Percentiles rank a stretch among this genome's conserved stretches.
phyloP scores from a whole-genome alignment of 2,797 vertebrate species.

The Dromococcyx pavoninus region DNA sequence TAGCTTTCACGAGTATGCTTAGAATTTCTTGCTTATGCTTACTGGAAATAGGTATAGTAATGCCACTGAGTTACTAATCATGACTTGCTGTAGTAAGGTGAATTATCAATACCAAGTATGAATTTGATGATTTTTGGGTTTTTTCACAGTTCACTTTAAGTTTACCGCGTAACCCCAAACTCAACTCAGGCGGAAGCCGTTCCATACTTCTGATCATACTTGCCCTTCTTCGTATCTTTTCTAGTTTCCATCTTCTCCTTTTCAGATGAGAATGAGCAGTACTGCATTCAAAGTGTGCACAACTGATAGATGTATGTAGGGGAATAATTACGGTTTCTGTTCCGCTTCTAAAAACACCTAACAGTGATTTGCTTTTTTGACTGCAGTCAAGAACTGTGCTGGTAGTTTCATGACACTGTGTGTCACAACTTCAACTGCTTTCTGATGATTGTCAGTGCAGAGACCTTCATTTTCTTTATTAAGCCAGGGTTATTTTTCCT shows the following conservation, averaged over 20 bases:
- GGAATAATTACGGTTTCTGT: background rate
- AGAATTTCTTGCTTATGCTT: conserved; percentile 44
- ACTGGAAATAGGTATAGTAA: conserved; percentile 51
- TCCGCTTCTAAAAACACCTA: background rate
- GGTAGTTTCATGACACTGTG: background rate
- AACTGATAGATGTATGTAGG: background rate
- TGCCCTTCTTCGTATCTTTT: background rate
- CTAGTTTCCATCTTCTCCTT: background rate
- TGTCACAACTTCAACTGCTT: conserved; percentile 1
- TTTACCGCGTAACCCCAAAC: background rate
- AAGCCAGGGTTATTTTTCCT: background rate
- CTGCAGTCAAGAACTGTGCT: background rate
- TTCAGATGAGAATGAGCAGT: background rate
- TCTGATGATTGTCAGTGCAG: background rate
- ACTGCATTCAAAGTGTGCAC: background rate
- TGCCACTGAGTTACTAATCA: conserved; percentile 28
- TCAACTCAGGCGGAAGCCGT: background rate
- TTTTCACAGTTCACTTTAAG: background rate
- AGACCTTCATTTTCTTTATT: background rate
- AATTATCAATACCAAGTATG: conserved; percentile 38
- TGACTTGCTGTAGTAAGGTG: conserved; percentile 24
- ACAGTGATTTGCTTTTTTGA: background rate
- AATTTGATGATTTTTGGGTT: background rate
- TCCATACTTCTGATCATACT: background rate
- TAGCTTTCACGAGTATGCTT: conserved; percentile 20